A percentile compares a stretch with the other conserved stretches of the same genome.
Conservation (phyloP, 2,888 invertebrate species). For the Stenoptilia bipunctidactyla region DNA sequence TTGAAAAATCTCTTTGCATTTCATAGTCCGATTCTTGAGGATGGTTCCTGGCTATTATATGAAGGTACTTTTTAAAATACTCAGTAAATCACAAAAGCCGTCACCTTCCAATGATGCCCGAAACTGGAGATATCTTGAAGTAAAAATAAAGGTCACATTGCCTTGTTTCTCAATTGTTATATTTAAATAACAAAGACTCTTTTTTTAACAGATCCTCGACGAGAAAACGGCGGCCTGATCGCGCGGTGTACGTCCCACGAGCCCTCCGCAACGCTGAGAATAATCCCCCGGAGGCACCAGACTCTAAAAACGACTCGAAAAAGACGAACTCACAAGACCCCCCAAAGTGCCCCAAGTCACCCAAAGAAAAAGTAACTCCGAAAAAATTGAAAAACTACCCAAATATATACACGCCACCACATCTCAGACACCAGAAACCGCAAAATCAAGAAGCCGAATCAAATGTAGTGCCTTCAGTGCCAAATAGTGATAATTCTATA, state of each 20-base stretch:
- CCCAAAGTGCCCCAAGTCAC: constrained; percentile 41
- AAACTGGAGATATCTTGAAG: too few species aligned
- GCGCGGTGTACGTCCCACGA: constrained; percentile 84
- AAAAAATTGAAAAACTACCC: constrained; percentile 54
- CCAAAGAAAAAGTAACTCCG: constrained; percentile 50
- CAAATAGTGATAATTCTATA: constrained; percentile 69
- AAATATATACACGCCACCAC: constrained; percentile 66
- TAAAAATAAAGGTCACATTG: too few species aligned
- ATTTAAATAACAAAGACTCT: too few species aligned
- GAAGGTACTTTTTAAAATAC: too few species aligned
- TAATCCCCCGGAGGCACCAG: constrained; percentile 15
- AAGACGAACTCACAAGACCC: constrained; percentile 19
- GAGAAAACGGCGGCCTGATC: constrained; percentile 77
- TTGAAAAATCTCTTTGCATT: too few species aligned
- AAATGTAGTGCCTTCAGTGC: constrained; percentile 61
- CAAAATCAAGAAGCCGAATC: constrained; percentile 39
- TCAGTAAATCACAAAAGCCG: too few species aligned
- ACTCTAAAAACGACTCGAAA: constrained; percentile 27
- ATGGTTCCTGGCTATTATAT: too few species aligned
- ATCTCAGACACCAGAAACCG: constrained; percentile 52
- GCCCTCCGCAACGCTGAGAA: constrained; percentile 67
- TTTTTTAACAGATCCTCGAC: constrained; percentile 41
- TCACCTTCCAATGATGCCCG: too few species aligned
- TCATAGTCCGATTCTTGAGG: too few species aligned
- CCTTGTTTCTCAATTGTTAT: too few species aligned